Evolutionary conservation across 2,113 vertebrate species (phyloP), one percentile per base, ranked within the genome.

Genomic region (Carollia perspicillata): DNA sequence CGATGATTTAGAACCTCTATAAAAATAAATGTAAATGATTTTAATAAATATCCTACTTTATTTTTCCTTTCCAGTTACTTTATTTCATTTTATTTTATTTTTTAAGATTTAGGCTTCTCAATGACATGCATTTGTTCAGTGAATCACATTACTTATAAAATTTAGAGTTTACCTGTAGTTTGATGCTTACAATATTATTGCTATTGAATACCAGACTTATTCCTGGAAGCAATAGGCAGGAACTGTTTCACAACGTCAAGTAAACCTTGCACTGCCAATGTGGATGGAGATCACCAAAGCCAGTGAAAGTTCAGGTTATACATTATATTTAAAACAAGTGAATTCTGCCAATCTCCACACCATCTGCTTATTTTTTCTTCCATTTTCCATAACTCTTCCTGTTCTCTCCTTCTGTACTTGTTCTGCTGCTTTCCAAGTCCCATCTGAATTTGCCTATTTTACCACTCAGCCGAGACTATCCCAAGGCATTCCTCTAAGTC

Each of bases 31-130:
- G 0, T 81, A 74, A 92, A 95, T 79, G 60, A 91, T 79, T 96
- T 97, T 93, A 96, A 85, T 72, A 94, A 96, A 95, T 74, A 44
- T 81, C 80, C 20, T 42, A 2, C 16, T 91, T 97, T 80, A 86
- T 69, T 90, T 89, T 86, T 91, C 85, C 55, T 91, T 89, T 51
- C 49, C 3, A 2, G 8, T 89, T 58, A 51, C 65, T 77, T 94
- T 49, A 13, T 65, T 65, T 71, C 79, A 44, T 95, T 74, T 3
- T 66, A 74, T 90, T 78, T 90, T 75, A 2, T 66, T 83, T 90
- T 81, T 90, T 77, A 86, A 84, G 66, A 77, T 60, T 44, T 33
- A 87, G 51, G 78, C 13, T 93, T 88, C 72, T 84, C 28, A 55
- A 22, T 77, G 80, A 88, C 68, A 75, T 35, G 35, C 7, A 84